These are phyloP conservation scores for Diplogasteroides magnus DNA, from an alignment of 1,140 invertebrate species.

Conservation along the genomic window DNA sequence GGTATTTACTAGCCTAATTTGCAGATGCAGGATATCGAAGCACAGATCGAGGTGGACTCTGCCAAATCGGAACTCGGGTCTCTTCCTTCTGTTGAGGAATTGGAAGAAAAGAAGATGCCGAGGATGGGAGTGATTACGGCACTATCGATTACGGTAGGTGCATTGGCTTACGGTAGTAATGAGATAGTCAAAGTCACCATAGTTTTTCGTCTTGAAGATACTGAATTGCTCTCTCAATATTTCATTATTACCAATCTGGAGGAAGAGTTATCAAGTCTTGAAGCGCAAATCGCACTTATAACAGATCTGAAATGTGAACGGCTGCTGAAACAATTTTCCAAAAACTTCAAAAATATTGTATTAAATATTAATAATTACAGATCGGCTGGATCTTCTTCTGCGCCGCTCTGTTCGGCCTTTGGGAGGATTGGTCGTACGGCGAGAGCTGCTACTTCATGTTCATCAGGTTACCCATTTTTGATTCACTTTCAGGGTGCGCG, in stretches of 20 bases:
- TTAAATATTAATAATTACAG: no score
- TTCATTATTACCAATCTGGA: no score
- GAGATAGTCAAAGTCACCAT: not conserved
- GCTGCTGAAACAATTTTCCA: no score
- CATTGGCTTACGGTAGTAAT: no score
- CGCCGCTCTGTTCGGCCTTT: conserved; percentile 47
- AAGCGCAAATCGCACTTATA: no score
- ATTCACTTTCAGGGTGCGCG: not conserved
- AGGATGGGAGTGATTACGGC: not conserved
- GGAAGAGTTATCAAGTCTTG: no score
- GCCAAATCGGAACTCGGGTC: not conserved
- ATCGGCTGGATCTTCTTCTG: conserved; percentile 54
- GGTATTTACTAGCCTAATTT: not conserved
- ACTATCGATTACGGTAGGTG: not conserved
- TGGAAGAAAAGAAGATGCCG: not conserved
- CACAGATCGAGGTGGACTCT: not conserved
- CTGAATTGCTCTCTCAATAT: no score
- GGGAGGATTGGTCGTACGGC: conserved; percentile 54
- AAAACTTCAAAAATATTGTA: no score
- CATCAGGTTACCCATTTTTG: conserved; percentile 32
- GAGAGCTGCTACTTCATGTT: conserved; percentile 52
- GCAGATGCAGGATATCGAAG: not conserved
- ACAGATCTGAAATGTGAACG: no score
- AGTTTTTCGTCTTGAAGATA: not conserved
- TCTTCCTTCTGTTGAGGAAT: not conserved